These are phyloP conservation scores for Ondatra zibethicus DNA, from an alignment of 2,113 vertebrate species.

Conservation along the genomic window DNA sequence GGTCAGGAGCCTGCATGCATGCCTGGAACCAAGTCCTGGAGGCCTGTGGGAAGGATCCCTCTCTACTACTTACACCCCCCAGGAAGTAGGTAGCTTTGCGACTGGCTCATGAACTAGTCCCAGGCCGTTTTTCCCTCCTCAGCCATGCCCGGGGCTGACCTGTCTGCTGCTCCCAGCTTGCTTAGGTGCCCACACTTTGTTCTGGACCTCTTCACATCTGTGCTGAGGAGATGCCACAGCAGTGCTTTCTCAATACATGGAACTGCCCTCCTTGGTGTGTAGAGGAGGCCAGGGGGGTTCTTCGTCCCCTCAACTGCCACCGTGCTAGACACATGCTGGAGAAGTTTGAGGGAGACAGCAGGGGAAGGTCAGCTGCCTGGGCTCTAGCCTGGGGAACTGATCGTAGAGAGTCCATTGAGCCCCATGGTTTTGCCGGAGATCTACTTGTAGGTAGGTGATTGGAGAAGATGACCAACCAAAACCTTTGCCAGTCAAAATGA, in stretches of 20 bases:
- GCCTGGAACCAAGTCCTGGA: neutral
- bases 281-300: accelerated
- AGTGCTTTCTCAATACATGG: conserved; percentile 78
- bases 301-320: too few relatives aligned
- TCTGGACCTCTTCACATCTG: conserved; percentile 63
- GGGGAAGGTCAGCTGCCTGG: neutral
- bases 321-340: neutral
- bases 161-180: conserved; percentile 56
- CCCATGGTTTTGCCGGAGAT: neutral
- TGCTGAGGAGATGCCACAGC: conserved; percentile 61
- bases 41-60: neutral
- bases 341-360: neutral
- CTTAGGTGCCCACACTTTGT: conserved; percentile 68
- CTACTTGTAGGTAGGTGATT: neutral
- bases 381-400: neutral
- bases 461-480: neutral
- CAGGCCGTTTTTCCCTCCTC: neutral
- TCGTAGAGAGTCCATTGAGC: neutral
- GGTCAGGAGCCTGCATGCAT: neutral
- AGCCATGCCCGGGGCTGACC: conserved; percentile 63
- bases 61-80: neutral
- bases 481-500: neutral
- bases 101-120: neutral
- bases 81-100: neutral
- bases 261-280: conserved; percentile 16